A percentile compares a stretch with the other conserved stretches of the same genome.
Conservation (phyloP, 92 coral and sea anemone species). For the Montipora capitata region DNA sequence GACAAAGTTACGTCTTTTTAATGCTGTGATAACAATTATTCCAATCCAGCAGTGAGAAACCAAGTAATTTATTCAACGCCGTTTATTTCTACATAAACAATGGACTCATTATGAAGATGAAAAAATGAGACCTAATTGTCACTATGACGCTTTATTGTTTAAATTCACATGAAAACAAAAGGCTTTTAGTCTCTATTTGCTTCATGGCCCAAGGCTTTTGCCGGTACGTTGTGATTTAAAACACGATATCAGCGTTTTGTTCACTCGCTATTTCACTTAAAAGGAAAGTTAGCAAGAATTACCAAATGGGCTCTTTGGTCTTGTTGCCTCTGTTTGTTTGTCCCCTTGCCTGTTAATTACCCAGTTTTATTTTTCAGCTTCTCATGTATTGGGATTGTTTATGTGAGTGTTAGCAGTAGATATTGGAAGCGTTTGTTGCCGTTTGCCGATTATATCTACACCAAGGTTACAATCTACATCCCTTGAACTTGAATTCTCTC, state of each 20-base stretch:
- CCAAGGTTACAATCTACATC: too few species aligned
- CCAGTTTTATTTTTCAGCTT: background rate
- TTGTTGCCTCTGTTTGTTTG: background rate
- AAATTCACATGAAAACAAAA: conserved; percentile 13
- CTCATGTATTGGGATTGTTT: too few species aligned
- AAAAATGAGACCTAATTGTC: conserved; percentile 37
- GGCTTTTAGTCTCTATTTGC: background rate
- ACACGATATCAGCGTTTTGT: conserved; percentile 3
- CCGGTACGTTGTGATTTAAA: conserved; percentile 22
- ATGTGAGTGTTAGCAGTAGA: too few species aligned
- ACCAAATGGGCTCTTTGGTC: background rate
- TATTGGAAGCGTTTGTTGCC: too few species aligned
- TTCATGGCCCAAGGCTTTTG: conserved; percentile 22
- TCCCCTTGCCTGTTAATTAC: background rate
- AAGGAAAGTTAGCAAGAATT: background rate
- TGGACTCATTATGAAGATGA: conserved; percentile 26
- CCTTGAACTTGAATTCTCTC: too few species aligned
- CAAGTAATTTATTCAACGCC: conserved; percentile 36
- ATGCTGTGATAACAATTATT: conserved; percentile 24
- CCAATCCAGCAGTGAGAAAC: conserved; percentile 6
- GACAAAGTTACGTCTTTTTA: conserved; percentile 1
- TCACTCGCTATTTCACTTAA: background rate
- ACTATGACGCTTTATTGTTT: conserved; percentile 39
- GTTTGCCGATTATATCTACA: too few species aligned
- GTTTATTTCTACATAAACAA: conserved; percentile 36